Evolutionary conservation across 2,113 vertebrate genomes (phyloP).

Genomic region (Thalassoma bifasciatum): DNA sequence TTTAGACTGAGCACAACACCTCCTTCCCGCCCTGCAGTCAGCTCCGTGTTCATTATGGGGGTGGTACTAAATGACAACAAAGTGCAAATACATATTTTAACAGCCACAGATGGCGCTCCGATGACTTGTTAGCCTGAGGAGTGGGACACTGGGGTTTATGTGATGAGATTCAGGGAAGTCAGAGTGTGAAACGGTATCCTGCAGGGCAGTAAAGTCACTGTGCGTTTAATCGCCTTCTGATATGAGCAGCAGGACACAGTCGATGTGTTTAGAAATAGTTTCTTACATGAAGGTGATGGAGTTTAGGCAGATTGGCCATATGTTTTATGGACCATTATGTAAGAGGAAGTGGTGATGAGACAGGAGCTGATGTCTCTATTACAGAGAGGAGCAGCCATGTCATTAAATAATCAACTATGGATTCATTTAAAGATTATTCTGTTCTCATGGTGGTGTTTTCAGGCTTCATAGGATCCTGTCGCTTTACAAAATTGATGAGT

Average conservation of each 20-base stretch:
- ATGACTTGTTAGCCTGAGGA: slow-evolving; percentile 39
- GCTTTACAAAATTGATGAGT: too few relatives aligned
- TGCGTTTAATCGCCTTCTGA: slow-evolving; percentile 47
- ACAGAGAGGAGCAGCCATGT: too few relatives aligned
- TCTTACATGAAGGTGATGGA: neutral
- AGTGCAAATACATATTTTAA: slow-evolving; percentile 55
- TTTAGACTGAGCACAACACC: slow-evolving; percentile 21
- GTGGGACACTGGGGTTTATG: slow-evolving; percentile 1
- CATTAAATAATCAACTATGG: too few relatives aligned
- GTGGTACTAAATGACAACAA: slow-evolving; percentile 42
- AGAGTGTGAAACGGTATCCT: slow-evolving; percentile 16
- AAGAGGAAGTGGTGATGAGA: neutral
- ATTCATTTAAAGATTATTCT: too few relatives aligned
- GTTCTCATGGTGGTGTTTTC: too few relatives aligned
- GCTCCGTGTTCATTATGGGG: slow-evolving; percentile 35
- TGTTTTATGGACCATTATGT: neutral
- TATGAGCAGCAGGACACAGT: slow-evolving; percentile 28
- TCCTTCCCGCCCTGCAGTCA: neutral
- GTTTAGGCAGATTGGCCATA: neutral
- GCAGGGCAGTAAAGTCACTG: slow-evolving; percentile 27
- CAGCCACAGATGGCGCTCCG: slow-evolving; percentile 41
- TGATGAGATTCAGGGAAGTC: slow-evolving; percentile 43
- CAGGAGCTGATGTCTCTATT: neutral
- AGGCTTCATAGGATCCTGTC: neutral
- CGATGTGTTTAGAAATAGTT: slow-evolving; percentile 14